A percentile compares a stretch with the other conserved stretches of the same genome.
These are phyloP conservation scores for Hemicentrotus pulcherrimus DNA, from an alignment of 35 echinoderm and acorn worm species.

Conservation along the genomic window DNA sequence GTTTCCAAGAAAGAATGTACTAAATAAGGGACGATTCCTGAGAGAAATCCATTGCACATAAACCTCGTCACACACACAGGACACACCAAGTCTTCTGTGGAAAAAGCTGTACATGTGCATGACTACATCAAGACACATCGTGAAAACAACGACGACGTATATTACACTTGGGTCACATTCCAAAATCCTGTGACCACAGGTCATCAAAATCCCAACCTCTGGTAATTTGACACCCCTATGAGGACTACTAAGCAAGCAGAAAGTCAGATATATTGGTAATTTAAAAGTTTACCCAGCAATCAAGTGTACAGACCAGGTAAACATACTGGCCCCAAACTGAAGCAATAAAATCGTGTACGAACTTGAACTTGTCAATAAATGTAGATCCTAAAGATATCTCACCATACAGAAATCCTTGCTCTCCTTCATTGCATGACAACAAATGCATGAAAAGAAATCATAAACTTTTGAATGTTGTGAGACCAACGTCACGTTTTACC, in stretches of 20 bases:
- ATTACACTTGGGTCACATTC: not conserved
- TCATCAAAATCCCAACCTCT: not conserved
- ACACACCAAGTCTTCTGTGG: not conserved
- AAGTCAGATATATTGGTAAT: not conserved
- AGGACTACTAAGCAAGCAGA: not conserved
- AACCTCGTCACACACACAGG: not conserved
- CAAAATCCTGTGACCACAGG: not conserved
- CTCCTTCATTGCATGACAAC: not conserved
- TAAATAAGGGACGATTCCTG: not conserved
- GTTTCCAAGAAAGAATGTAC: not conserved
- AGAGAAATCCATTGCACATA: not conserved
- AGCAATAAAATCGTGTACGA: not conserved
- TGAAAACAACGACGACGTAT: not conserved
- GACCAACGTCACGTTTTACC: not conserved
- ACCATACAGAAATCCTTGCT: not conserved
- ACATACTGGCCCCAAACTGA: not conserved
- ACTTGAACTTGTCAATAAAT: not conserved
- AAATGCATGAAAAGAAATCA: not conserved
- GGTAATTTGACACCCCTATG: not conserved
- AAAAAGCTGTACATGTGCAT: not conserved
- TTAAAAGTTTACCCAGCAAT: slow-evolving; percentile 12
- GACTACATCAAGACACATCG: not conserved
- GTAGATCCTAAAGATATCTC: not conserved
- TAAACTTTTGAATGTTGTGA: not conserved
- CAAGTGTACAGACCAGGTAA: not conserved